Base-by-base conservation (phyloP, 2,797 vertebrate species). In the Pelodytes ibericus region DNA sequence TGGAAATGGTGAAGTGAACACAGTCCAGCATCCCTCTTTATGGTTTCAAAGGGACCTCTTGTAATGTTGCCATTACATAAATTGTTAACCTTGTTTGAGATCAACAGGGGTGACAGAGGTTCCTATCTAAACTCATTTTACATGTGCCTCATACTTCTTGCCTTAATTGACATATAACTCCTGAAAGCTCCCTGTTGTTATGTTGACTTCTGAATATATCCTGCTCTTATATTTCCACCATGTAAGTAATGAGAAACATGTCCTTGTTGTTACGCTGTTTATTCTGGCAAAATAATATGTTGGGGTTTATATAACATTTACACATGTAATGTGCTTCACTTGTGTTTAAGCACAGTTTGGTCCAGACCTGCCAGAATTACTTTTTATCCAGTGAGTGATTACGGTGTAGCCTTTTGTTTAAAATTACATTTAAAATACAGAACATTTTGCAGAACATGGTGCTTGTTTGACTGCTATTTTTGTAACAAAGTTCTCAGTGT, bases 211-310 rank as follows among this genome's bases (percentile, higher is more conserved):
- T 31, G 24, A 62, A 62, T 25, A 27, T 22, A 47, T 66, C 18
- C 26, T 59, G 33, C 44, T 16, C 31, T 59, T 58, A 59, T 68
- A 59, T 51, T 72, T 24, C 22, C 13, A 25, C 11, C 11, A 27
- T 56, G 26, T 60, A 6, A 53, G n/a, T 24, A 73, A 53, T 39
- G 2, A 39, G 20, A 18, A 49, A 31, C n/a, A 63, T 16, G 63
- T 44, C 44, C 16, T 26, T 29, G 10, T 24, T 70, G 33, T 15
- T 49, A 65, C 41, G 13, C 51, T 29, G n/a, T 58, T 33, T 58
- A 44, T 66, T 47, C 20, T 59, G 39, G 72, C 72, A 74, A 4
- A 18, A 5, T 59, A 24, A 58, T 57, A 25, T 57, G 41, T 74
- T 59, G 27, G 49, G 53, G 20, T 44, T 64, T 27, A 18, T 74